phyloP scores from a whole-genome alignment of 2,797 vertebrate genomes.

The Pelobates cultripes region DNA sequence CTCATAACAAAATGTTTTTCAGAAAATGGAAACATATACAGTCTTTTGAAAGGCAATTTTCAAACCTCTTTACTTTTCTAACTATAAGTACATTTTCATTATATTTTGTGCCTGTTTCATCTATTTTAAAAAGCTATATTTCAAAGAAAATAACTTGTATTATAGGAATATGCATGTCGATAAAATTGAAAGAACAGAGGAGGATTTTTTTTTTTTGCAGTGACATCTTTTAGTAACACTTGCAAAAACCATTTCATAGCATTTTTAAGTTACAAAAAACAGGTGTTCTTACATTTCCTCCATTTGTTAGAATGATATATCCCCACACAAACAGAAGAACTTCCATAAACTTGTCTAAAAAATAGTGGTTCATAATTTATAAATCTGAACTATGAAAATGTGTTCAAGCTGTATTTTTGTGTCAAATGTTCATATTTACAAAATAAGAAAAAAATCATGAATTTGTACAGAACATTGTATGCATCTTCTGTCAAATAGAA shows the following conservation, averaged over 20 bases:
- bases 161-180: background rate
- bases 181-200: background rate
- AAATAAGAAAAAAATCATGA: background rate
- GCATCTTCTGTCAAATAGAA: background rate
- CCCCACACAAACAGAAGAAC: too few species aligned
- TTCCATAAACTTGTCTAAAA: too few species aligned
- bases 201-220: background rate
- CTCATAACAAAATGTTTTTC: background rate
- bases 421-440: background rate
- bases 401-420: background rate
- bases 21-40: background rate
- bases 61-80: constrained; percentile 1
- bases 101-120: background rate
- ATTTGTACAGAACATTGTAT: background rate
- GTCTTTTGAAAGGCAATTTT: background rate
- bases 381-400: background rate
- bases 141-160: constrained; percentile 8
- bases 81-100: constrained; percentile 2
- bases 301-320: too few species aligned
- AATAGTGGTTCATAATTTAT: too few species aligned
- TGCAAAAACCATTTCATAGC: background rate
- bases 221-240: background rate
- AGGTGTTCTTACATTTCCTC: too few species aligned
- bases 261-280: background rate
- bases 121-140: constrained; percentile 3